phyloP scores from a whole-genome alignment of 2,888 invertebrate species.

The Tenthredo livida region DNA sequence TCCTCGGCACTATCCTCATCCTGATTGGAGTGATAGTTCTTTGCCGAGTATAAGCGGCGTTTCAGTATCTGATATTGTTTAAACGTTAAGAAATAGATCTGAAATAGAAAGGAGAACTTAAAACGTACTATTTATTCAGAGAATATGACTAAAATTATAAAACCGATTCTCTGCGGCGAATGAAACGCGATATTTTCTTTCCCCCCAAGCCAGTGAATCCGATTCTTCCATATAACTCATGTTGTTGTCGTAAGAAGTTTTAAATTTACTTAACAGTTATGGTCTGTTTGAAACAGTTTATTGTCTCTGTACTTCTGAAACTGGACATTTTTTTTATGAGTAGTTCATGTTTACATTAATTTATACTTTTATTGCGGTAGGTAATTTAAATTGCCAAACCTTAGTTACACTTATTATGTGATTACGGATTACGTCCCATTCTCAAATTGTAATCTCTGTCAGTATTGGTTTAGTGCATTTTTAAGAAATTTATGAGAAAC shows the following conservation, averaged over 20 bases:
- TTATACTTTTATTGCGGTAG: slow-evolving; percentile 13
- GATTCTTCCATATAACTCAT: neutral
- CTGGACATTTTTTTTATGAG: neutral
- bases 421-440: neutral
- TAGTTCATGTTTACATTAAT: neutral
- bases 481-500: slow-evolving; percentile 19
- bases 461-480: slow-evolving; percentile 11
- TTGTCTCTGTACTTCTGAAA: neutral
- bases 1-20: slow-evolving; percentile 65
- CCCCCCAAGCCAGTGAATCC: neutral
- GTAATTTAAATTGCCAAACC: neutral
- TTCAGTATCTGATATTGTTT: slow-evolving; percentile 62
- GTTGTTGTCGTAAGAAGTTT: neutral
- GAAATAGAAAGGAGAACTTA: neutral
- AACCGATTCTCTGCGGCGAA: neutral
- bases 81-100: neutral
- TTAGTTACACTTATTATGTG: neutral
- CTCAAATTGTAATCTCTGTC: neutral
- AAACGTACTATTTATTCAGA: slow-evolving; percentile 10
- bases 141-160: neutral
- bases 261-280: neutral
- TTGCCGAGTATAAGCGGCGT: slow-evolving; percentile 67
- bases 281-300: neutral
- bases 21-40: slow-evolving; percentile 70
- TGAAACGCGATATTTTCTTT: neutral